Evolutionary conservation across 30 jellyfish, hydroid and myxozoan species (phyloP), one percentile per base, ranked within the genome.

Genomic region (Phacellophora camtschatica): DNA sequence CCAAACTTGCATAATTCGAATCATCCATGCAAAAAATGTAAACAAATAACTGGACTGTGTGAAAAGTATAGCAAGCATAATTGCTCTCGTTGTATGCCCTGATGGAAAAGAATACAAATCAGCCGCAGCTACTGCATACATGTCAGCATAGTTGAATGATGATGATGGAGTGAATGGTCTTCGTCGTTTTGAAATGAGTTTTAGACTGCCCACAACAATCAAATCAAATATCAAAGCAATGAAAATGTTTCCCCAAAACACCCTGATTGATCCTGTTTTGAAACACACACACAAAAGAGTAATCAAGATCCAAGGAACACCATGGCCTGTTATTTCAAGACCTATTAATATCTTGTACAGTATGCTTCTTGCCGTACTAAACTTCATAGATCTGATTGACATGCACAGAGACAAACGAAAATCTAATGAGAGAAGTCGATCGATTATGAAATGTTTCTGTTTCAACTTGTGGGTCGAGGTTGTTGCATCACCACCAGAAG

Each of bases 61-160:
- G 55, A 82, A 82, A 8, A 82, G 46, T 6, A 56, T 23, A 25
- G 85, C 85, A n/a, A 91, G 56, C 89, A 85, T 37, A 24, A 86
- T 49, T 12, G 88, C 96, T 61, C 98, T 68, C 31, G 98, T 91
- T n/a, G 98, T 63, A 68, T 91, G 98, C 20, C 98, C 98, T 41
- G 98, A 91, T 12, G 98, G 98, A 48, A 91, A 91, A 11, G 98
- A 91, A 59, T 57, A 91, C 13, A 67, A 70, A 63, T 91, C 98
- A 34, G 80, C 86, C 35, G 87, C 39, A 25, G 87, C 89, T 1
- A 94, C 81, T 30, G 88, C 88, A 65, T 77, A 55, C 80, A 86
- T 83, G 45, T 77, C 81, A 74, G 70, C 95, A 35, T 85, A 80
- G 61, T 90, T 90, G 87, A 84, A 86, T 5, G 51, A 36, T n/a